Evolutionary conservation across 2,888 invertebrate species (phyloP).

Genomic region (Spisula solida): DNA sequence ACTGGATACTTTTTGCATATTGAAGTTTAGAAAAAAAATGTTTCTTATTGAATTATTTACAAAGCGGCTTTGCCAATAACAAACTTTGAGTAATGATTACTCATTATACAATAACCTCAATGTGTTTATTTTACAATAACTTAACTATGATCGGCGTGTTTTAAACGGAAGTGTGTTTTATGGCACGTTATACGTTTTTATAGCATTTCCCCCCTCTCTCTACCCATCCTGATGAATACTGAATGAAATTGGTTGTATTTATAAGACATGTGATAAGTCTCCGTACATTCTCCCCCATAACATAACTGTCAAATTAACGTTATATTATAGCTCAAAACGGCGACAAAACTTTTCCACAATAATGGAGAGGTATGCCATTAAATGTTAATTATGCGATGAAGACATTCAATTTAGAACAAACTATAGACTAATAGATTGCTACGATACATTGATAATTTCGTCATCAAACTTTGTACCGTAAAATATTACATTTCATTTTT

Average conservation of each 20-base stretch:
- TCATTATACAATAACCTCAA: neutral
- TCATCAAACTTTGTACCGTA: slow-evolving; percentile 23
- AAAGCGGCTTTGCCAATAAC: no score
- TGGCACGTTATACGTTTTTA: neutral
- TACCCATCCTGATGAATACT: neutral
- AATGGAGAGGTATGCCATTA: slow-evolving; percentile 39
- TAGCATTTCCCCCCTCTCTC: neutral
- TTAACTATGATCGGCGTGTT: neutral
- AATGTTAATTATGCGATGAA: slow-evolving; percentile 46
- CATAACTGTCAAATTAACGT: slow-evolving; percentile 54
- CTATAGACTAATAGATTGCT: slow-evolving; percentile 31
- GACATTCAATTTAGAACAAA: slow-evolving; percentile 31
- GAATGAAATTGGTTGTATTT: slow-evolving; percentile 19
- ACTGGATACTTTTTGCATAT: neutral
- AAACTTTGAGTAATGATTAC: neutral
- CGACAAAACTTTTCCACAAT: slow-evolving; percentile 37
- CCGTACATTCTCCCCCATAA: slow-evolving; percentile 39
- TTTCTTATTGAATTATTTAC: no score
- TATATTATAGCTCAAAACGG: slow-evolving; percentile 33
- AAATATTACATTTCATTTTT: slow-evolving; percentile 28
- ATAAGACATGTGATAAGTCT: neutral
- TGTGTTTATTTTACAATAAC: neutral
- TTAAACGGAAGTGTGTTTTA: neutral
- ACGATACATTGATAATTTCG: slow-evolving; percentile 41
- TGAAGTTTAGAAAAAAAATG: neutral